These are phyloP conservation scores for Eulemur mongoz DNA, from an alignment of 2,797 vertebrate genomes.

Conservation along the genomic window DNA sequence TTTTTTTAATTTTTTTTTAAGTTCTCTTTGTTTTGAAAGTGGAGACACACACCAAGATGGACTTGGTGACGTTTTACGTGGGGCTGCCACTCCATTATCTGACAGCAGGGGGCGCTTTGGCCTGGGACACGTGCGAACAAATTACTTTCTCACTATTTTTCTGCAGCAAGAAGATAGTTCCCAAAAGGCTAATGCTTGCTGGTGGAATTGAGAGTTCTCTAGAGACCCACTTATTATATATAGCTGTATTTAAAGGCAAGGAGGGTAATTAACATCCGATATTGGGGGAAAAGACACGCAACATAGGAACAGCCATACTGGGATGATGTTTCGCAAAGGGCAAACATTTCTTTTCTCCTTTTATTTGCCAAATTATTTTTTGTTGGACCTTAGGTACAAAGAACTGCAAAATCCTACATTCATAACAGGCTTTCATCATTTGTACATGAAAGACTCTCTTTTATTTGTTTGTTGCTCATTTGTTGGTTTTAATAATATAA, in stretches of 20 bases:
- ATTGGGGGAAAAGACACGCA: neutral
- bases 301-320: neutral
- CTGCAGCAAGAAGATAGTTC: neutral
- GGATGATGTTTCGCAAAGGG: neutral
- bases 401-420: neutral
- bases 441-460: neutral
- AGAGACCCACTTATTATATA: neutral
- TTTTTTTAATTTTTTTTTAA: neutral
- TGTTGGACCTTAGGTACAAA: neutral
- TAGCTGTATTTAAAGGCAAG: neutral
- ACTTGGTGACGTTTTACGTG: neutral
- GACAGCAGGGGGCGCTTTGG: conserved; percentile 45
- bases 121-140: neutral
- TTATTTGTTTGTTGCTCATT: neutral
- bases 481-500: neutral
- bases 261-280: neutral
- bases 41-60: neutral
- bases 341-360: neutral
- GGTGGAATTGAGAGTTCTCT: conserved; percentile 18
- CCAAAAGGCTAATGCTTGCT: conserved; percentile 47
- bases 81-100: neutral
- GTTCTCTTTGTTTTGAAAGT: neutral
- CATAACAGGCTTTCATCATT: neutral
- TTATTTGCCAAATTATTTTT: neutral
- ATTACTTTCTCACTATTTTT: neutral